Conservation (phyloP, 2,113 vertebrate species). For the Osmerus eperlanus region DNA sequence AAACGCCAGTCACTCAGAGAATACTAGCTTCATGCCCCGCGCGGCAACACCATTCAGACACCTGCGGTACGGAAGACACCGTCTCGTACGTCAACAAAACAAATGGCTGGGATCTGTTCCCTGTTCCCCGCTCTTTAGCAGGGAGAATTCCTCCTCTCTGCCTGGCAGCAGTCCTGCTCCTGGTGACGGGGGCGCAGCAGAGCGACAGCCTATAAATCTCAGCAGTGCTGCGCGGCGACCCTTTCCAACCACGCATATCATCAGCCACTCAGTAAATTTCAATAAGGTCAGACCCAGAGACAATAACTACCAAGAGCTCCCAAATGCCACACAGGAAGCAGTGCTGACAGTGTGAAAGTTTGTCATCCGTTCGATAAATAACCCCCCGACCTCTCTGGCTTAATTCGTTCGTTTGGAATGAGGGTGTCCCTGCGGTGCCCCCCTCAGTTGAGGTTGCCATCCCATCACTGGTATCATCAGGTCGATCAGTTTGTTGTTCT, state of each 20-base stretch:
- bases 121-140: not conserved
- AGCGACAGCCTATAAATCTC: constrained; percentile 5
- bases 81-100: constrained; percentile 7
- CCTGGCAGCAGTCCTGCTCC: not conserved
- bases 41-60: not conserved
- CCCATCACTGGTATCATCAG: no score
- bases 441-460: no score
- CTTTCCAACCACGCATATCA: constrained; percentile 14
- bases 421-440: no score
- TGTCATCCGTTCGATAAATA: not conserved
- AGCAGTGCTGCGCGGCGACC: not conserved
- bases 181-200: not conserved
- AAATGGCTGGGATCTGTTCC: not conserved
- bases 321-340: constrained; percentile 12
- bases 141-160: not conserved
- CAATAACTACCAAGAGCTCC: constrained; percentile 5
- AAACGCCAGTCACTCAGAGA: constrained; percentile 28
- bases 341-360: not conserved
- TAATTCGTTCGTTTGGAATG: no score
- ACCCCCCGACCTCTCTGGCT: no score
- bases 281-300: constrained; percentile 9
- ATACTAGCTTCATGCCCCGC: constrained; percentile 5
- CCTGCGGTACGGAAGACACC: not conserved
- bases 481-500: no score
- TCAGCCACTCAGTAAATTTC: constrained; percentile 16